These are phyloP conservation scores for Lithophane ornitopus DNA, from an alignment of 2,888 invertebrate species.

Conservation along the genomic window DNA sequence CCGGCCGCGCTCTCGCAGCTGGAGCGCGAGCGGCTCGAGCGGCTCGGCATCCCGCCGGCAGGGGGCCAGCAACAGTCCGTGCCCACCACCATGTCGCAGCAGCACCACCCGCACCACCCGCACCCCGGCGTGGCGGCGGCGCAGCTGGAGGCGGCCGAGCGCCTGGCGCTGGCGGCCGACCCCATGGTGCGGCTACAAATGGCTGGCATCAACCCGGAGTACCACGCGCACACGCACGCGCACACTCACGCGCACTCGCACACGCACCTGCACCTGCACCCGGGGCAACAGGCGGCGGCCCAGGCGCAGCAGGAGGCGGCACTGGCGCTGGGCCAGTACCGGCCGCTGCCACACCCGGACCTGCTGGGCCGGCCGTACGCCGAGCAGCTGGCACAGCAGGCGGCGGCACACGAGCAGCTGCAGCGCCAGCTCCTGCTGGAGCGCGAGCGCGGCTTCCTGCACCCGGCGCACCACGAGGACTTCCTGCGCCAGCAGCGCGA, in stretches of 20 bases:
- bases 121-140: slow-evolving; percentile 90
- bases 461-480: slow-evolving; percentile 90
- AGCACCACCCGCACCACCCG: slow-evolving; percentile 91
- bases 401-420: slow-evolving; percentile 95
- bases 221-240: slow-evolving; percentile 98
- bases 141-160: slow-evolving; percentile 94
- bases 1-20: slow-evolving; percentile 93
- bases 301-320: slow-evolving; percentile 93
- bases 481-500: slow-evolving; percentile 95
- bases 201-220: slow-evolving; percentile 97
- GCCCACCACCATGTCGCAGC: slow-evolving; percentile 89
- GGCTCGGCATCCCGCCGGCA: slow-evolving; percentile 94
- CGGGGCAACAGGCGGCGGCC: slow-evolving; percentile 93
- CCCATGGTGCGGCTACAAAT: slow-evolving; percentile 98
- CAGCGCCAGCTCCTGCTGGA: slow-evolving; percentile 96
- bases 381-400: slow-evolving; percentile 95
- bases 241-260: slow-evolving; percentile 98
- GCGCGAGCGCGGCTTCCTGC: slow-evolving; percentile 93
- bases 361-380: slow-evolving; percentile 95
- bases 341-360: slow-evolving; percentile 94
- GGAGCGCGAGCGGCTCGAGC: slow-evolving; percentile 96
- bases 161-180: slow-evolving; percentile 96
- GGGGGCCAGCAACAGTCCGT: slow-evolving; percentile 78
- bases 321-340: slow-evolving; percentile 87
- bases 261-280: slow-evolving; percentile 95